A percentile compares a stretch with the other conserved stretches of the same genome.
Evolutionary conservation across 2,888 invertebrate genomes (phyloP).

Genomic region (Eumerus sabulonum): DNA sequence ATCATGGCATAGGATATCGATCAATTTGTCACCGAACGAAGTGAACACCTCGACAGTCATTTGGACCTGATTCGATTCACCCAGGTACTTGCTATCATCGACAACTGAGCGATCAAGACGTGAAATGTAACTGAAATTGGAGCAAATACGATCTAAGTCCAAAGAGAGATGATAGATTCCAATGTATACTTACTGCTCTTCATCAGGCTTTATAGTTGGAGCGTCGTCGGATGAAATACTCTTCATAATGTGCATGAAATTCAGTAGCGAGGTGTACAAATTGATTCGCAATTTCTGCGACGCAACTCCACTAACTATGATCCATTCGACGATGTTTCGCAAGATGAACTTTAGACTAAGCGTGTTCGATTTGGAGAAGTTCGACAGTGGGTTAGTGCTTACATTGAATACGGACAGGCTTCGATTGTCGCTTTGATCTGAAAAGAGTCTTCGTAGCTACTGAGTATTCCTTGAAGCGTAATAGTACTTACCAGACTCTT

Average conservation of each 20-base stretch:
- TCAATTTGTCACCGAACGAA: conserved; percentile 89
- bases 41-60: conserved; percentile 83
- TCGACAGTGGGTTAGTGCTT: conserved; percentile 34
- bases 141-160: background rate
- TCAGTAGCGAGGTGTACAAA: conserved; percentile 90
- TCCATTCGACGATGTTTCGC: conserved; percentile 90
- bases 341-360: conserved; percentile 81
- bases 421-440: conserved; percentile 53
- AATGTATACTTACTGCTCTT: conserved; percentile 74
- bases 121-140: conserved; percentile 82
- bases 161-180: background rate
- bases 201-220: conserved; percentile 71
- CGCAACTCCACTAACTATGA: conserved; percentile 87
- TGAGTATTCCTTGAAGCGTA: background rate
- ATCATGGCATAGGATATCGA: conserved; percentile 91
- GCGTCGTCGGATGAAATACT: conserved; percentile 73
- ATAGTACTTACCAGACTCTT: conserved; percentile 52
- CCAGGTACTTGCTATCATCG: conserved; percentile 84
- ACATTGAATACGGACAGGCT: conserved; percentile 26
- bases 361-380: conserved; percentile 68
- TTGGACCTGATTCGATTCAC: conserved; percentile 71
- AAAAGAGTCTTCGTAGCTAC: too few species aligned
- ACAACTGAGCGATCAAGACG: conserved; percentile 83
- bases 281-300: conserved; percentile 92
- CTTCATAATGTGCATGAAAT: conserved; percentile 87